Base-by-base conservation (phyloP, 2,113 vertebrate species). In the Peromyscus leucopus region DNA sequence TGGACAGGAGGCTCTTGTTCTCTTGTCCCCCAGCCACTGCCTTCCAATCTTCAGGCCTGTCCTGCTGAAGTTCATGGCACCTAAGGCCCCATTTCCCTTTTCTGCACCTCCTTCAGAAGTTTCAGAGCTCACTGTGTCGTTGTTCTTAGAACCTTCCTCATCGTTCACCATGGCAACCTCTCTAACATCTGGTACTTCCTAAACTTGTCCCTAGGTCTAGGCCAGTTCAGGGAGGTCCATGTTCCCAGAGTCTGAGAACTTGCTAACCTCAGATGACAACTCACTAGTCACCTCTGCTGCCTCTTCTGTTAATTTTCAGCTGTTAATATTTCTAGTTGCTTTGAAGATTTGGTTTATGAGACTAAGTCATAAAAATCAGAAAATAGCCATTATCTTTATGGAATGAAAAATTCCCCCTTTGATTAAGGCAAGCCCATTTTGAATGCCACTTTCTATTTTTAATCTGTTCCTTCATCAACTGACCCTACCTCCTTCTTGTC, bases 271-370 rank as follows among this genome's bases (percentile, higher is more conserved):
- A 48, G 12, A 4, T 26, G 65, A 82, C 71, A 3, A 1, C 72
- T 12, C 51, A 9, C n/a, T 5, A 3, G 7, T 8, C 59, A 61
- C 36, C 7, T 21, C n/a, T 26, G 57, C 67, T n/a, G 36, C 36
- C 6, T 67, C 72, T 89, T 42, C 42, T 75, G 55, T 42, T 67
- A 46, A 65, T 36, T 22, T 36, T 83, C 36, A 5, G 21, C 46
- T 69, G 72, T 0, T 59, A 57, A 78, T 15, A 42, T 28, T 3
- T 1, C 80, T 51, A n/a, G 55, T 16, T 59, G 78, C 42, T 87
- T 83, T 51, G 22, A 95, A 90, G 74, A 94, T 87, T 61, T 78
- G 51, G 19, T 28, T 94, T 91, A 84, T 93, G 69, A 95, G 15
- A 33, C n/a, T 2, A 88, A 89, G 26, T 91, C 26, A 74, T 65